These are phyloP conservation scores for Tinea trinotella DNA, from an alignment of 2,888 invertebrate species.

Conservation along the genomic window DNA sequence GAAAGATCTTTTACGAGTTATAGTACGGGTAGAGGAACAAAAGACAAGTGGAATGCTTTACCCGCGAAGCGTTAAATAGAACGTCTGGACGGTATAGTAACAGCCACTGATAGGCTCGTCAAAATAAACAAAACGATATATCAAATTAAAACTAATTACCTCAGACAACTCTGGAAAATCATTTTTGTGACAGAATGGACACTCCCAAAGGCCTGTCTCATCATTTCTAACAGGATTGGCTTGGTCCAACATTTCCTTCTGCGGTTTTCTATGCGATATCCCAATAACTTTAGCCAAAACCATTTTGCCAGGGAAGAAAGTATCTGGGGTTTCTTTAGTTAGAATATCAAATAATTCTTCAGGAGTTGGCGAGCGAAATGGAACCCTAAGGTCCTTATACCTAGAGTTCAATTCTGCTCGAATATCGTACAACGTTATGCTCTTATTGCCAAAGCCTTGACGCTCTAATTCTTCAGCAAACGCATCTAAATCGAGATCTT, in stretches of 20 bases:
- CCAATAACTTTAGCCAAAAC: conserved; percentile 85
- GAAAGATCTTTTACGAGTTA: too few species aligned
- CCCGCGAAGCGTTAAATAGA: too few species aligned
- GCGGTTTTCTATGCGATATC: conserved; percentile 89
- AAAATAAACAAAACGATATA: too few species aligned
- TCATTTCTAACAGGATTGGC: conserved; percentile 97
- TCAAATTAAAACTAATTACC: conserved; percentile 41
- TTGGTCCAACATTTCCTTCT: conserved; percentile 93
- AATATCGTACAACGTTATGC: conserved; percentile 97
- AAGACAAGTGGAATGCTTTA: too few species aligned
- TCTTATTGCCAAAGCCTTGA: conserved; percentile 90
- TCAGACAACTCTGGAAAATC: conserved; percentile 97
- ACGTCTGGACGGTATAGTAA: too few species aligned
- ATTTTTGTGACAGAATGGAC: conserved; percentile 96
- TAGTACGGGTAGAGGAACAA: too few species aligned
- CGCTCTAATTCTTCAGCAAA: conserved; percentile 97
- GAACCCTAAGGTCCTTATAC: conserved; percentile 89
- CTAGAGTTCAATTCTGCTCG: conserved; percentile 94
- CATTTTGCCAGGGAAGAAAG: conserved; percentile 91
- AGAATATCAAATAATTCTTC: conserved; percentile 95
- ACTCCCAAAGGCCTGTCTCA: conserved; percentile 96
- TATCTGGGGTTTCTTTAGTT: conserved; percentile 96
- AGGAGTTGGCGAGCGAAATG: conserved; percentile 83
- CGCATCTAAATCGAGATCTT: conserved; percentile 97
- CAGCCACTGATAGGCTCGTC: too few species aligned